Evolutionary conservation across 2,888 invertebrate genomes (phyloP), one percentile per base, ranked within the genome.

Genomic region (Phorcus lineatus): DNA sequence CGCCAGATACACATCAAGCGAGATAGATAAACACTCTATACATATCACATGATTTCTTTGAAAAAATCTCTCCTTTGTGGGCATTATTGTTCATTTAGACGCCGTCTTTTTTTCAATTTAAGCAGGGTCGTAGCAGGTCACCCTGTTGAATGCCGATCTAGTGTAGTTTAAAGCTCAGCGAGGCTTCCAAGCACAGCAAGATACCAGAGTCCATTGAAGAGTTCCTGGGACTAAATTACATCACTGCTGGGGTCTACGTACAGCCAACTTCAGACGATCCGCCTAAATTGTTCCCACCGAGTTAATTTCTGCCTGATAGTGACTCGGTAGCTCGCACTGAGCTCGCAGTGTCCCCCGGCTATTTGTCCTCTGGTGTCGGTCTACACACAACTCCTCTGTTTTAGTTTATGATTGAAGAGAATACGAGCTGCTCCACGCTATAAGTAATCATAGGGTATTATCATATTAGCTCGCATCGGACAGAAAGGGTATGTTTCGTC

Each of bases 11-110:
- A 52, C 52, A 74, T 74, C 74, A 52, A 16, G 47, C 40, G 74
- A 17, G 40, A 22, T 47, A 74, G 74, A 74, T 74, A 74, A 74
- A 74, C 74, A 52, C 74, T 47, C 47, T 74, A 74, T 52, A 74
- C 52, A 74, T 74, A 74, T 74, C 74, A 22, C 47, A 74, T 74
- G 40, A 52, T 24, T 74, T 52, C 74, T 74, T 74, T 74, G 74
- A 52, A 40, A 74, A 74, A 74, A 74, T 74, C 47, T 52, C 47
- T 47, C n/a, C 70, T 47, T 40, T 74, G 70, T 74, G 17, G 36
- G 40, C 24, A 47, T 74, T 74, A 74, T 74, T 74, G 74, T 74
- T 74, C 74, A 74, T 74, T 74, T 74, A 24, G 52, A 74, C 74
- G 74, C 74, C 74, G 40, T 74, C 74, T 52, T 52, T 67, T 67